Conservation (phyloP, 2,113 vertebrate species). For the Periophthalmodon schlosseri region DNA sequence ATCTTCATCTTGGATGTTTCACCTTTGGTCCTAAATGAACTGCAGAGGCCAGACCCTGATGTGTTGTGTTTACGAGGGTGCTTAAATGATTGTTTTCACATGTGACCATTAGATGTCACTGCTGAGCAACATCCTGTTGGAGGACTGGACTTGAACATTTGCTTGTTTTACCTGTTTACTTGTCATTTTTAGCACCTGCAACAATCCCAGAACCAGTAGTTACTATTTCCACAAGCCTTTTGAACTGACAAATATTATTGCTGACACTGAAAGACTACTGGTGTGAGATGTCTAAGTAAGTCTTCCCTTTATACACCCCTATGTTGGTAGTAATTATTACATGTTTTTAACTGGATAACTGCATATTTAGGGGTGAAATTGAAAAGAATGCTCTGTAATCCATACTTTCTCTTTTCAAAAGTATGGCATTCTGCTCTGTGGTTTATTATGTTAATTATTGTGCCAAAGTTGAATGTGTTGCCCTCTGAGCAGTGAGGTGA, state of each 20-base stretch:
- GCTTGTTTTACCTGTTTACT: conserved; percentile 2
- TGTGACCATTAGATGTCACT: conserved; percentile 32
- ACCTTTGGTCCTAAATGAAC: neutral
- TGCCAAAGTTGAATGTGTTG: conserved; percentile 59
- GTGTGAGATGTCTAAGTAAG: conserved; percentile 51
- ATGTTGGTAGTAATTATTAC: conserved; percentile 20
- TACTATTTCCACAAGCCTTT: conserved; percentile 11
- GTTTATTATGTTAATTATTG: conserved; percentile 33
- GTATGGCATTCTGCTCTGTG: conserved; percentile 30
- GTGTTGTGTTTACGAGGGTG: conserved; percentile 40
- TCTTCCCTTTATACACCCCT: conserved; percentile 57
- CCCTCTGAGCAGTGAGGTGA: conserved; percentile 16
- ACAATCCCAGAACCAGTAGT: conserved; percentile 7
- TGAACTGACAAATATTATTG: conserved; percentile 12
- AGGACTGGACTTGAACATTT: conserved; percentile 17
- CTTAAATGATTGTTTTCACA: conserved; percentile 15
- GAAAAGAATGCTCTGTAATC: conserved; percentile 47
- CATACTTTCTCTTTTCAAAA: conserved; percentile 37
- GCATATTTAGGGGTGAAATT: conserved; percentile 19
- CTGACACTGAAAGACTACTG: conserved; percentile 7
- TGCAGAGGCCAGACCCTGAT: neutral
- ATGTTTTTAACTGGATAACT: conserved; percentile 35
- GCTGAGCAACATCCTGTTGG: conserved; percentile 17
- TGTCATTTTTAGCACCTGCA: conserved; percentile 20
- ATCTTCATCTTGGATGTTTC: conserved; percentile 9